Evolutionary conservation across 2,113 vertebrate species (phyloP).

Genomic region (Choloepus hoffmanni): DNA sequence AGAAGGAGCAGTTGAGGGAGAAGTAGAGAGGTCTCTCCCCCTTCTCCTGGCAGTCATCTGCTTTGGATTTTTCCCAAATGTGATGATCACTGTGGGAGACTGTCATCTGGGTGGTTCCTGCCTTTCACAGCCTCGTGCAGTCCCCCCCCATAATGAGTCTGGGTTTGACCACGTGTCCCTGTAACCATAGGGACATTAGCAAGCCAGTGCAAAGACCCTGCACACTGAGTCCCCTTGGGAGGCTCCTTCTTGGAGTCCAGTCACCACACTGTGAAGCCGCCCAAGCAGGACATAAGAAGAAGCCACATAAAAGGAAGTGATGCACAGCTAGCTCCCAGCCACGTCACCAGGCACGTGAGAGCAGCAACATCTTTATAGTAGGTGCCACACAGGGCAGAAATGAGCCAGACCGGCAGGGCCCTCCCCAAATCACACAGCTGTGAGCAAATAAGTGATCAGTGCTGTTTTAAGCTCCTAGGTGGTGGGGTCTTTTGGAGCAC

Average conservation of each 20-base stretch:
- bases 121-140: no score
- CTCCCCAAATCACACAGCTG: background rate
- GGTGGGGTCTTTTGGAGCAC: background rate
- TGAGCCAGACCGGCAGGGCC: background rate
- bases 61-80: background rate
- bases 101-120: background rate
- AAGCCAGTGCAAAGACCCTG: background rate
- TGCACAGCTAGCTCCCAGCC: no score
- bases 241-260: background rate
- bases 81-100: background rate
- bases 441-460: background rate
- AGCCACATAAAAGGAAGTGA: background rate
- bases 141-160: background rate
- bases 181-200: background rate
- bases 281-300: background rate
- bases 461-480: background rate
- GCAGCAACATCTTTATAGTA: background rate
- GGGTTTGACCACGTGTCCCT: background rate
- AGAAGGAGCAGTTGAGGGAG: background rate
- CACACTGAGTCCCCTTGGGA: background rate
- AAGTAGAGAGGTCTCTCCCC: background rate
- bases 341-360: background rate
- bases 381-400: background rate
- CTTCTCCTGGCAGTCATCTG: background rate
- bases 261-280: background rate